phyloP scores from a whole-genome alignment of 2,797 vertebrate species.

The Lepidocolaptes lacrymiger region DNA sequence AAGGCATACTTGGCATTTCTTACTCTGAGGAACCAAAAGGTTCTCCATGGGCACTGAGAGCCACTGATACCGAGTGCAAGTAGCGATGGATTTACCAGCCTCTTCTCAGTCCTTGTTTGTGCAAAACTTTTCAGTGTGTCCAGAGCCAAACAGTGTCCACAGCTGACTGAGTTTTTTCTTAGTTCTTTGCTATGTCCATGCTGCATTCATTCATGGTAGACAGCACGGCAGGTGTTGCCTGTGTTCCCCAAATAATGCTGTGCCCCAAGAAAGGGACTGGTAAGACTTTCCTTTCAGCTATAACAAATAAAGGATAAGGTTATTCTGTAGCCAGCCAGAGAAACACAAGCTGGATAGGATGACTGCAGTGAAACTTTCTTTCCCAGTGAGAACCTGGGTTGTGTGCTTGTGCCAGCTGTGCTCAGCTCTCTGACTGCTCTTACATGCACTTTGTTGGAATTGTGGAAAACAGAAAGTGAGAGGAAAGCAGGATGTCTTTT shows the following conservation, averaged over 20 bases:
- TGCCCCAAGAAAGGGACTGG: neutral
- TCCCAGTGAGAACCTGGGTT: neutral
- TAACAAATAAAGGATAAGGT: neutral
- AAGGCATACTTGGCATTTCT: rapidly evolving
- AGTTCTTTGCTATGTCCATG: neutral
- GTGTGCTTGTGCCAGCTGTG: neutral
- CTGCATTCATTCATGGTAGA: neutral
- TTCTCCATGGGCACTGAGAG: neutral
- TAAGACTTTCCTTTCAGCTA: neutral
- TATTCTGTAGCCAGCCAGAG: neutral
- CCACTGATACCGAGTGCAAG: neutral
- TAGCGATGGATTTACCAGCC: neutral
- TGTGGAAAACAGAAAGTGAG: neutral
- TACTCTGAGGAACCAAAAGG: neutral
- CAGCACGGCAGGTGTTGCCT: neutral
- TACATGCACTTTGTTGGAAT: neutral
- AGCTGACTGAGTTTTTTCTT: neutral
- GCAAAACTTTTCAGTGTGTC: neutral
- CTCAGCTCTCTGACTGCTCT: neutral
- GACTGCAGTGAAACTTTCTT: neutral
- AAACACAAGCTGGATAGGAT: neutral
- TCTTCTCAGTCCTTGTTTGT: neutral
- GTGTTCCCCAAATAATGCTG: no score
- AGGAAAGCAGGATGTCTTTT: neutral
- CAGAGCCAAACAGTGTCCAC: neutral